These are phyloP conservation scores for Macrobrachium nipponense DNA, from an alignment of 1,140 invertebrate species.

Conservation along the genomic window DNA sequence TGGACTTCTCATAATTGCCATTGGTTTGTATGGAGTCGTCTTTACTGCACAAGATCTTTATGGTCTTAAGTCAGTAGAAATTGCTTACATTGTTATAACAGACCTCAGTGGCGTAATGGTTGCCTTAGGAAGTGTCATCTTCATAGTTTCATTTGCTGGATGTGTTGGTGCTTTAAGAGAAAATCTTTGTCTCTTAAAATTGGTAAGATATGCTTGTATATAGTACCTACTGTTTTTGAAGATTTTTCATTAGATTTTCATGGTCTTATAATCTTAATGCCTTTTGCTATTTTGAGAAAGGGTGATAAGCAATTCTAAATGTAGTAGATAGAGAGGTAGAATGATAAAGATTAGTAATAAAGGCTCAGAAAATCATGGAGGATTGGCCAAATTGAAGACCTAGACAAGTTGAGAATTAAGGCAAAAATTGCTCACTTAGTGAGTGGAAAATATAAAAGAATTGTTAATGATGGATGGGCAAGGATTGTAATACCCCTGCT, in stretches of 20 bases:
- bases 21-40: constrained; percentile 50
- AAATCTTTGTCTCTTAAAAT: constrained; percentile 45
- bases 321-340: too few species aligned
- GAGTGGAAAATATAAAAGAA: too few species aligned
- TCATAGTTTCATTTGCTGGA: constrained; percentile 50
- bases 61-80: constrained; percentile 43
- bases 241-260: not conserved
- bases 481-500: too few species aligned
- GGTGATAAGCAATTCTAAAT: too few species aligned
- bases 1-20: constrained; percentile 41
- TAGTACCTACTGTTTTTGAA: too few species aligned
- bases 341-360: too few species aligned
- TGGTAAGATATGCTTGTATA: constrained; percentile 15
- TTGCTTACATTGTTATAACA: constrained; percentile 47
- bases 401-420: too few species aligned
- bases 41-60: constrained; percentile 51
- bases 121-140: constrained; percentile 42
- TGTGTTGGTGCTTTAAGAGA: constrained; percentile 48
- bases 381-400: too few species aligned
- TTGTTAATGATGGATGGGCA: too few species aligned
- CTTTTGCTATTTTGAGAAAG: too few species aligned
- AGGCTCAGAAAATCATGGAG: too few species aligned
- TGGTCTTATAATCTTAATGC: not conserved
- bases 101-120: constrained; percentile 51
- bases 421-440: too few species aligned